Evolutionary conservation across 2,113 vertebrate genomes (phyloP), one percentile per base, ranked within the genome.

Genomic region (Leuciscus idus): DNA sequence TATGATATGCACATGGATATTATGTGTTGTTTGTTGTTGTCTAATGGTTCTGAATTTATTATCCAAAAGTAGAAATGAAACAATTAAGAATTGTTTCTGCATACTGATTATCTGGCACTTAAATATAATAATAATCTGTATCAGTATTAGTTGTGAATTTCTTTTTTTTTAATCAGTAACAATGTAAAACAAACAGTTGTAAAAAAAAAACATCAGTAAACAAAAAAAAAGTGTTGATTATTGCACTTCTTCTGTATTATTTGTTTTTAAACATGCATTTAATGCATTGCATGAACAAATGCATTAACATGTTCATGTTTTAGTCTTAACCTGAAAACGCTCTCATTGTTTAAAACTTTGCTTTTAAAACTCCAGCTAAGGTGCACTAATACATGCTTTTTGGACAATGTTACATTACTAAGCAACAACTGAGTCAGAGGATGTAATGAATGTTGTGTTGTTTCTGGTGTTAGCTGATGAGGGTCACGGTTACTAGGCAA

Each of bases 401-500:
- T 11, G 28, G 61, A 52, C 55, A 77, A 6, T 79, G 74, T 55
- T 28, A 26, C 74, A 79, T 79, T 79, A 70, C 75, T 57, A 57
- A 70, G 64, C 61, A 19, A 80, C 73, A 66, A 68, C 52, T 84
- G 70, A 84, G 75, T 50, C 26, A 39, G 68, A 57, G 50, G 50
- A 78, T 75, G 82, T 79, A 85, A 78, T 75, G 75, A 82, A 68
- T 85, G 23, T 81, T 85, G 81, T 89, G 78, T 75, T 82, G 78
- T 87, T 85, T 73, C 85, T 87, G 83, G 78, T 77, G 82, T 83
- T 57, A 61, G 68, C 64, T 73, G 77, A 48, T 83, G 86, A 89
- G 86, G 88, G 86, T 87, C 86, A 87, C 30, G 57, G 88, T 89
- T 87, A 84, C 88, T 36, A 87, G 80, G 88, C 86, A 89, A 89